Conservation (phyloP, 92 coral and sea anemone genomes). For the Phenganax subtilis region DNA sequence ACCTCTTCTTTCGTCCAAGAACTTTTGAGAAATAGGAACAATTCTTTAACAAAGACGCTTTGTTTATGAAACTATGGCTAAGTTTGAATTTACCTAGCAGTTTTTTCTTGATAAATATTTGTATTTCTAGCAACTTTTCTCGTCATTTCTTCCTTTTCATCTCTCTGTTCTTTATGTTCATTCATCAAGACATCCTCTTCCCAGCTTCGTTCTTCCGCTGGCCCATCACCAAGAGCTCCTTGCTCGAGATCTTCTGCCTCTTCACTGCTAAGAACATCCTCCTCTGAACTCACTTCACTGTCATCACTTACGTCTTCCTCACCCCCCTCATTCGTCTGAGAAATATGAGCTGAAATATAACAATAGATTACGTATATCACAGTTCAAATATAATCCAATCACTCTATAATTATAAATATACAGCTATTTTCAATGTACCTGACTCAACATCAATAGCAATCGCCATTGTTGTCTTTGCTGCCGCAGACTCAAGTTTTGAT, state of each 20-base stretch:
- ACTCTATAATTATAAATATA: neutral
- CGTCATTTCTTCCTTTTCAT: conserved; percentile 48
- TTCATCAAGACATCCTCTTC: conserved; percentile 68
- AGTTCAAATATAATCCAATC: neutral
- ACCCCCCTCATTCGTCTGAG: conserved; percentile 41
- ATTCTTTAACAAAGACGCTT: too few species aligned
- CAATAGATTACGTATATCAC: neutral
- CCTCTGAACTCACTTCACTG: neutral
- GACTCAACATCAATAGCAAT: conserved; percentile 92
- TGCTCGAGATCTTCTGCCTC: conserved; percentile 5
- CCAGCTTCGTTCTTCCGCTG: neutral
- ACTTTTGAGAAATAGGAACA: too few species aligned
- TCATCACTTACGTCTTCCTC: conserved; percentile 28
- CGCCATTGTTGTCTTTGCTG: conserved; percentile 57
- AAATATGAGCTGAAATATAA: conserved; percentile 5
- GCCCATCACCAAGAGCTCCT: neutral
- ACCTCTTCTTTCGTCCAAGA: too few species aligned
- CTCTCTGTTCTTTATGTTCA: conserved; percentile 26
- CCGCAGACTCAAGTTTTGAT: conserved; percentile 39
- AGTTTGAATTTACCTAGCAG: too few species aligned
- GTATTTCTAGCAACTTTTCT: conserved; percentile 34
- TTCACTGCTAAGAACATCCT: conserved; percentile 45
- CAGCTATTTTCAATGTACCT: conserved; percentile 57
- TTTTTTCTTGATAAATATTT: too few species aligned
- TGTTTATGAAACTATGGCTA: too few species aligned